Evolutionary conservation across 2,888 invertebrate species (phyloP), one percentile per base, ranked within the genome.

Genomic region (Cataglyphis altisquamis): DNA sequence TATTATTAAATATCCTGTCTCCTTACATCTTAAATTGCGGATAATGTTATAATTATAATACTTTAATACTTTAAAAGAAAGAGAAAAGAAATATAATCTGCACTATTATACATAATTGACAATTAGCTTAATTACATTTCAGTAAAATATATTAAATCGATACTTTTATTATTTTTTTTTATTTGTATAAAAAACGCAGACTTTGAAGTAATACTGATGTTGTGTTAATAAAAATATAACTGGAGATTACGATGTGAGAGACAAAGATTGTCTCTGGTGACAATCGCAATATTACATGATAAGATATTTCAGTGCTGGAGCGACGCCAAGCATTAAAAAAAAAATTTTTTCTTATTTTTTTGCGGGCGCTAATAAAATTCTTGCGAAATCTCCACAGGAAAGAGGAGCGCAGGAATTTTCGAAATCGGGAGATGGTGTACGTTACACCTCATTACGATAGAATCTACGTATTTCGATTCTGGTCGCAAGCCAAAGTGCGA

Each of bases 401-500:
- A 83, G 72, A 74, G 78, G 29, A 66, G 29, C 29, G 68, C 45
- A 78, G 64, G 66, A 80, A 84, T 84, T 84, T 84, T 66, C 72
- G 82, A 82, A 87, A 85, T 84, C 63, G 63, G 41, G 55, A 48
- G 82, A 87, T 86, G 85, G 84, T 80, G 83, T 45, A 74, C 41
- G 82, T 68, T 81, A 87, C 88, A 85, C 70, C 67, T 88, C 88
- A 88, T 90, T 90, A 88, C 86, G 90, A 91, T 88, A 84, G 87
- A 89, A 91, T 88, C 88, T 82, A 90, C 87, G 89, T 90, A 91
- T 91, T 91, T 89, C 81, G 87, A 88, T 78, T 86, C 88, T 90
- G 90, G 88, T 91, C 72, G 63, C 83, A 85, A 88, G 92, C 92
- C 92, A 92, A 92, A 90, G 41, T 82, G 73, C 70, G 80, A 72